phyloP scores from a whole-genome alignment of 2,888 invertebrate genomes.

The Amaurobius ferox region DNA sequence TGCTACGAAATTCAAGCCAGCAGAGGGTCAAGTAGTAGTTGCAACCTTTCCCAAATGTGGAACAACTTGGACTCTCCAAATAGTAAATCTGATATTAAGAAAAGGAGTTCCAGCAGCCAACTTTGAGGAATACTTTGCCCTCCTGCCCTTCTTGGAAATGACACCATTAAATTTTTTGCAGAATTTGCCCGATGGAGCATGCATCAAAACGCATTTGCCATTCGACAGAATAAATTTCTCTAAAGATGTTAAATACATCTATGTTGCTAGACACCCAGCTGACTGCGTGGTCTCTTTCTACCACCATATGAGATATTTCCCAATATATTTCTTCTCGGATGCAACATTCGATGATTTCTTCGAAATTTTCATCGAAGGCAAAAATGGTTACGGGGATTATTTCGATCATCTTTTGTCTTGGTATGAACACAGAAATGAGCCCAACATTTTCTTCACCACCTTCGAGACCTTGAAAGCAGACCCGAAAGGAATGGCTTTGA shows the following conservation, averaged over 20 bases:
- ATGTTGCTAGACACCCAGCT: constrained; percentile 79
- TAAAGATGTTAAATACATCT: constrained; percentile 75
- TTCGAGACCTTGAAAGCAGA: constrained; percentile 78
- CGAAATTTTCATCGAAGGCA: constrained; percentile 77
- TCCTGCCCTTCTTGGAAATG: constrained; percentile 51
- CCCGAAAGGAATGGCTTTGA: constrained; percentile 58
- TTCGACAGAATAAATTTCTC: constrained; percentile 67
- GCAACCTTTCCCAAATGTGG: constrained; percentile 65
- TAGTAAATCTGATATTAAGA: constrained; percentile 26
- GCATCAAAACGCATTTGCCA: constrained; percentile 76
- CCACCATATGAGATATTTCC: constrained; percentile 75
- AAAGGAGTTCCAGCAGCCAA: constrained; percentile 31
- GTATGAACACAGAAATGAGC: constrained; percentile 73
- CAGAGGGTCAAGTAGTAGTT: constrained; percentile 23
- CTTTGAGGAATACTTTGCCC: constrained; percentile 28
- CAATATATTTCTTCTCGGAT: constrained; percentile 30
- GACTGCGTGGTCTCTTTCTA: constrained; percentile 78
- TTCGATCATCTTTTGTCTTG: constrained; percentile 70
- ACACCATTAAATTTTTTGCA: neutral
- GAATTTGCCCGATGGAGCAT: constrained; percentile 31
- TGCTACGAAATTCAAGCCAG: constrained; percentile 28
- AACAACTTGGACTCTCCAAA: constrained; percentile 48
- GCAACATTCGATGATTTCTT: constrained; percentile 77
- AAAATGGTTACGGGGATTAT: constrained; percentile 74
- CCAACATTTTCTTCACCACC: constrained; percentile 77